Evolutionary conservation across 2,888 invertebrate genomes (phyloP).

Genomic region (Hyposoter didymator): DNA sequence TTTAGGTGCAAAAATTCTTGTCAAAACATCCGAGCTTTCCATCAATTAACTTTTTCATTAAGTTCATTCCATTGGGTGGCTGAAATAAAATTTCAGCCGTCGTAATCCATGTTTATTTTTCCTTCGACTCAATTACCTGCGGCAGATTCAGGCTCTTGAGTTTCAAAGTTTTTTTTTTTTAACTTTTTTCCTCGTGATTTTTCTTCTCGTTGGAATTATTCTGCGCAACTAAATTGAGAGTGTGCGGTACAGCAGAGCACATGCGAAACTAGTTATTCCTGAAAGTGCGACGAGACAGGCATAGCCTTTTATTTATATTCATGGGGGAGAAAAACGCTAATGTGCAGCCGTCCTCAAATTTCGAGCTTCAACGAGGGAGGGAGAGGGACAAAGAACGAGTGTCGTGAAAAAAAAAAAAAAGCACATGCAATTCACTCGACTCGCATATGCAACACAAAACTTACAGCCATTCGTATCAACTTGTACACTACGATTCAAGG

Average conservation of each 20-base stretch:
- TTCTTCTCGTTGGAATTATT: conserved; percentile 33
- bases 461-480: conserved; percentile 22
- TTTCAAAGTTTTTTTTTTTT: conserved; percentile 17
- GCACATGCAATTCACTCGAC: conserved; percentile 48
- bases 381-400: conserved; percentile 8
- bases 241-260: conserved; percentile 7
- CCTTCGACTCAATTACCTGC: conserved; percentile 31
- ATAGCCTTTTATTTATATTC: conserved; percentile 51
- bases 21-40: background rate
- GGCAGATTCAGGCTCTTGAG: background rate
- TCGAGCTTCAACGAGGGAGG: conserved; percentile 16
- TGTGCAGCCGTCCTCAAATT: conserved; percentile 3
- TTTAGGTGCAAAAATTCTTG: background rate
- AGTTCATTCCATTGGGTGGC: no score
- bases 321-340: conserved; percentile 41
- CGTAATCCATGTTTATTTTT: conserved; percentile 19
- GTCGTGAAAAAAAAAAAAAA: conserved; percentile 20
- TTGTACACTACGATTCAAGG: background rate
- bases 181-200: conserved; percentile 6
- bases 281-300: conserved; percentile 26
- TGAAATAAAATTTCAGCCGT: background rate
- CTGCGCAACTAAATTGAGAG: conserved; percentile 2
- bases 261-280: conserved; percentile 53
- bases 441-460: conserved; percentile 22
- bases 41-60: background rate